Evolutionary conservation across 2,888 invertebrate genomes (phyloP).

Genomic region (Drosophila tripunctata): DNA sequence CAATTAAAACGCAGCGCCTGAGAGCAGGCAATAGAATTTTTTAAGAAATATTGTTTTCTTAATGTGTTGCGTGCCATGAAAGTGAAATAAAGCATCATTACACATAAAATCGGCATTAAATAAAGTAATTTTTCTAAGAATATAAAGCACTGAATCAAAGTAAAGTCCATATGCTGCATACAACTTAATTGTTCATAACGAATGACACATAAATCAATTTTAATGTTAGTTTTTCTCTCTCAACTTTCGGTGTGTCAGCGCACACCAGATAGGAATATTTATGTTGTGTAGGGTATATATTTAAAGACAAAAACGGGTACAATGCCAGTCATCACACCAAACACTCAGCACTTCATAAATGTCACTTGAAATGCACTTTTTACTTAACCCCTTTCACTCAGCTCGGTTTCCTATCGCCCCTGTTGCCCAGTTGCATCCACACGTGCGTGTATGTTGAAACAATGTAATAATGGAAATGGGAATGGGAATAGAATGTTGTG

Average conservation of each 20-base stretch:
- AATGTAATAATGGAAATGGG: too few relatives aligned
- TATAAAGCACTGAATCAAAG: too few relatives aligned
- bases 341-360: conserved; percentile 73
- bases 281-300: conserved; percentile 39
- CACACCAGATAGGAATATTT: not conserved
- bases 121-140: too few relatives aligned
- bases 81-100: too few relatives aligned
- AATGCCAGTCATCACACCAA: conserved; percentile 43
- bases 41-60: too few relatives aligned
- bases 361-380: conserved; percentile 73
- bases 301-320: conserved; percentile 29
- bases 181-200: not conserved
- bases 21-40: not conserved
- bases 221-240: not conserved
- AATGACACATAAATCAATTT: not conserved
- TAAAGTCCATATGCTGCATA: not conserved
- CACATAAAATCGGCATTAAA: too few relatives aligned
- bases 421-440: conserved; percentile 4
- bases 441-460: too few relatives aligned
- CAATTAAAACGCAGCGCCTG: not conserved
- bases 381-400: conserved; percentile 4
- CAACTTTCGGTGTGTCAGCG: too few relatives aligned
- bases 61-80: too few relatives aligned
- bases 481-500: not conserved
- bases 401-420: too few relatives aligned